Evolutionary conservation across 2,113 vertebrate species (phyloP).

Genomic region (Proteles cristata): DNA sequence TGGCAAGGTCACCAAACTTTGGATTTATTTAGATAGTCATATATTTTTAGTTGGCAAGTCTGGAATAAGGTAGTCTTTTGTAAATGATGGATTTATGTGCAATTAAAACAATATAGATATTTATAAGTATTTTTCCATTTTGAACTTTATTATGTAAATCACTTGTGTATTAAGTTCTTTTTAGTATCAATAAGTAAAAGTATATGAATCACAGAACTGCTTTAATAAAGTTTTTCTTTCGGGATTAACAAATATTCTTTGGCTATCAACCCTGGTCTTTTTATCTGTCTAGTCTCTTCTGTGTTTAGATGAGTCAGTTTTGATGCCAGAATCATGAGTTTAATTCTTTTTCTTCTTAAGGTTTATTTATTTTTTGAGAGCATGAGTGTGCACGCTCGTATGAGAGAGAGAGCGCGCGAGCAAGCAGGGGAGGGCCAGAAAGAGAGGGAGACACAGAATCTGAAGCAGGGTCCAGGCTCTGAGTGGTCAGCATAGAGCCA

Average conservation of each 20-base stretch:
- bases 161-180: constrained; percentile 6
- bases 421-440: too few relatives aligned
- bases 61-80: not conserved
- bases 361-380: too few relatives aligned
- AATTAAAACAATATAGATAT: not conserved
- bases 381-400: too few relatives aligned
- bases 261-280: not conserved
- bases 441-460: too few relatives aligned
- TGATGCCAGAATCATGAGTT: not conserved
- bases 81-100: not conserved
- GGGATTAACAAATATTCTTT: not conserved
- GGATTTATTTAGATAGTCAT: not conserved
- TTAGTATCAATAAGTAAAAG: not conserved
- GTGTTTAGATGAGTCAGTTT: constrained; percentile 1
- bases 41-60: not conserved
- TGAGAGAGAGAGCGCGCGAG: too few relatives aligned
- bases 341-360: not conserved
- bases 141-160: constrained; percentile 7
- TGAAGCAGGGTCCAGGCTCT: too few relatives aligned
- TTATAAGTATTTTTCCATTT: not conserved
- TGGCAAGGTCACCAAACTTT: not conserved
- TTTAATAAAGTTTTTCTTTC: constrained; percentile 14
- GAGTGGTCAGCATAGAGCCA: too few relatives aligned
- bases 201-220: not conserved
- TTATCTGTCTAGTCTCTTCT: constrained; percentile 18